Evolutionary conservation across 2,113 vertebrate species (phyloP), one percentile per base, ranked within the genome.

Genomic region (Hippocampus barbouri): DNA sequence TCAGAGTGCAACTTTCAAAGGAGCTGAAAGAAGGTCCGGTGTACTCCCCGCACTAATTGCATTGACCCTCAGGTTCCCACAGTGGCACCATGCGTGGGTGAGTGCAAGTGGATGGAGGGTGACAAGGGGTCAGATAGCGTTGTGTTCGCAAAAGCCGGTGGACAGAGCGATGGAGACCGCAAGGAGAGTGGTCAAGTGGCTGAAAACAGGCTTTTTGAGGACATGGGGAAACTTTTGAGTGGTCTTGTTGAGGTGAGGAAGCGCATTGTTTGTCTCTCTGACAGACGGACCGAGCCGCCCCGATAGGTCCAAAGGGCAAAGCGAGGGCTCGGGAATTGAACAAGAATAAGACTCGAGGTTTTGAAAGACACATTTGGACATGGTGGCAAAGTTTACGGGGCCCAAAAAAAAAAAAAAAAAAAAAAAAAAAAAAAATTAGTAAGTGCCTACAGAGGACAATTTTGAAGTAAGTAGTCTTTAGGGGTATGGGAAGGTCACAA

Each of bases 101-200:
- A 85, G 87, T 89, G 89, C 43, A n/a, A 43, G 66, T 43, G 61
- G 77, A 86, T 12, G 51, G 75, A 77, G n/a, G 71, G 73, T 70
- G 86, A 89, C 85, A 88, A 72, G 70, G 78, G 57, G 77, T 62
- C 79, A 86, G 89, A 90, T 91, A 87, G 45, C 5, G 68, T 34
- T 47, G 74, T 69, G 69, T 77, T 73, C 56, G 74, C 66, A 53
- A 60, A 64, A 59, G 69, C 56, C 23, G 73, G 71, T 49, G 69
- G 75, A 75, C 56, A 41, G 43, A 34, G n/a, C 15, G 45, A 73
- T 20, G 30, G 71, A 68, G 72, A 72, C 64, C 38, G 51, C 9
- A 1, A 75, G 69, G 73, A 82, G 74, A 82, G 56, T 66, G 78
- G 67, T 63, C 57, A 73, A 83, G 83, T 81, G 82, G 75, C 59